Evolutionary conservation across 2,113 vertebrate genomes (phyloP).

Genomic region (Lucifuga dentata): DNA sequence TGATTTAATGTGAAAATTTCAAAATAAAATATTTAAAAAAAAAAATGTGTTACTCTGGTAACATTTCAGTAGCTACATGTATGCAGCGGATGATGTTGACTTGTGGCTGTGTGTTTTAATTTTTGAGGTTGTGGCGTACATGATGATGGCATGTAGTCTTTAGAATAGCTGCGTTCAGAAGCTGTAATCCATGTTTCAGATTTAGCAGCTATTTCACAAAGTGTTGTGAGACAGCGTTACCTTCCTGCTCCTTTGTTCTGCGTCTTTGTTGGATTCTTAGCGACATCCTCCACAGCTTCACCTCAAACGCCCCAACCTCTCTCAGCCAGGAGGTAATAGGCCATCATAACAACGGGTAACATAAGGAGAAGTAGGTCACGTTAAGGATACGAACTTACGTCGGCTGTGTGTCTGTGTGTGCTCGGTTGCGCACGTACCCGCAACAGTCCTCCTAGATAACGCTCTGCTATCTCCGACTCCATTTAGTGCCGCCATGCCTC

Average conservation of each 20-base stretch:
- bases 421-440: conserved; percentile 18
- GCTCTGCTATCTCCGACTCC: conserved; percentile 61
- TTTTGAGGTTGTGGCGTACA: no score
- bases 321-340: conserved; percentile 45
- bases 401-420: conserved; percentile 17
- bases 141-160: no score
- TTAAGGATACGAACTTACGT: conserved; percentile 63
- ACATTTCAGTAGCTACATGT: no score
- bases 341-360: conserved; percentile 59
- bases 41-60: no score
- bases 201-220: not conserved
- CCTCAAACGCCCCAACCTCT: conserved; percentile 32
- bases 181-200: not conserved
- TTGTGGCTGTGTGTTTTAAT: no score
- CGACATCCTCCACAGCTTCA: conserved; percentile 33
- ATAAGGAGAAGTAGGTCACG: conserved; percentile 64
- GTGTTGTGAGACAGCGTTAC: conserved; percentile 17
- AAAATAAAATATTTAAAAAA: no score
- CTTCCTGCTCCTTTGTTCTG: conserved; percentile 11
- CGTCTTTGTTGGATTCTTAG: conserved; percentile 43
- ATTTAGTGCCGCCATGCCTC: conserved; percentile 60
- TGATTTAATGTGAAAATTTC: no score
- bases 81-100: no score
- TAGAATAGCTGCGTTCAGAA: not conserved
- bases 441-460: conserved; percentile 59